Percentiles rank a stretch among this genome's conserved stretches.
phyloP scores from a whole-genome alignment of 1,140 invertebrate species.

The Hydropsyche tenuis region DNA sequence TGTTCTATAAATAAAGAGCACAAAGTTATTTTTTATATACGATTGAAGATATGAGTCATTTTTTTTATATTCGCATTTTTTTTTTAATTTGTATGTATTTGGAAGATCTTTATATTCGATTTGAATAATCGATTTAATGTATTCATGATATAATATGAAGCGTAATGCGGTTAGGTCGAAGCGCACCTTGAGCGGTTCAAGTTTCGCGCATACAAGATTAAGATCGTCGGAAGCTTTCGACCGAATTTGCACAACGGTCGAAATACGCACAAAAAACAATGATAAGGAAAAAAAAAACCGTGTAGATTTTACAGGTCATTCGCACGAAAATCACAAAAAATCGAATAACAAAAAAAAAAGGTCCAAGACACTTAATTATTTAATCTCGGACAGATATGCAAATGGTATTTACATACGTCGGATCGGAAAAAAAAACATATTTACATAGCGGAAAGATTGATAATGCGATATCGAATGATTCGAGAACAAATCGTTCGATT shows the following conservation, averaged over 20 bases:
- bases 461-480: not conserved
- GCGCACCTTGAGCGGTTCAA: constrained; percentile 30
- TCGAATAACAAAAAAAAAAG: not conserved
- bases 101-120: too few relatives aligned
- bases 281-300: not conserved
- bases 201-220: constrained; percentile 7
- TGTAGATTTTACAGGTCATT: not conserved
- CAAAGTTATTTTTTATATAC: too few relatives aligned
- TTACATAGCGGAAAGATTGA: constrained; percentile 7
- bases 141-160: not conserved
- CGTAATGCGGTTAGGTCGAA: not conserved
- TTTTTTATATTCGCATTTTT: too few relatives aligned
- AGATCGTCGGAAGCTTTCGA: too few relatives aligned
- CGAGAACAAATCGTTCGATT: constrained; percentile 2
- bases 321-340: not conserved
- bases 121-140: not conserved
- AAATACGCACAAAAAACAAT: not conserved
- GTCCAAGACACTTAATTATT: constrained; percentile 19
- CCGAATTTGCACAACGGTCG: constrained; percentile 5
- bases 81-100: too few relatives aligned
- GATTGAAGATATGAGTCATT: too few relatives aligned
- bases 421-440: not conserved
- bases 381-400: constrained; percentile 19
- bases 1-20: too few relatives aligned
- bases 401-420: not conserved